Conservation (phyloP, 2,888 invertebrate genomes). For the Papilio gigon region DNA sequence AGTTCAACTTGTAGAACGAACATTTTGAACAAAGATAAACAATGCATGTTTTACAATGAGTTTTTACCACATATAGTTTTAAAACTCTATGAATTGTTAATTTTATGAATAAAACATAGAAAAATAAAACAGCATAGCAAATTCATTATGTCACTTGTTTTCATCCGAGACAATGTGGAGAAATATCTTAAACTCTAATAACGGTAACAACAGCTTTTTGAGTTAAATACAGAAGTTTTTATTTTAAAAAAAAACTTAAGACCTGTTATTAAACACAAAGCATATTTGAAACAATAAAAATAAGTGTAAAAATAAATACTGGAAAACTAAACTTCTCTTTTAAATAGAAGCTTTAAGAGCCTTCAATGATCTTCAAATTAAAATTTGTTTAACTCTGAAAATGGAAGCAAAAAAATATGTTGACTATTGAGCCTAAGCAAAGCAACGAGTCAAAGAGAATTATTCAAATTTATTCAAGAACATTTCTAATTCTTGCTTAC, state of each 20-base stretch:
- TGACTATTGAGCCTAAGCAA: constrained; percentile 36
- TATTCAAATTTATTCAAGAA: constrained; percentile 39
- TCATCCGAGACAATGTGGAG: no score
- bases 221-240: no score
- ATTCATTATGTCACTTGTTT: no score
- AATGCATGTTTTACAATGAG: constrained; percentile 16
- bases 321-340: constrained; percentile 8
- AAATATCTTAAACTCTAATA: no score
- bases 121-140: not conserved
- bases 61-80: constrained; percentile 8
- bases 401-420: constrained; percentile 28
- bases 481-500: constrained; percentile 32
- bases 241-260: not conserved
- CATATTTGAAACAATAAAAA: not conserved
- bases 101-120: not conserved
- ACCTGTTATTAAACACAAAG: not conserved
- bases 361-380: constrained; percentile 28
- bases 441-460: constrained; percentile 36
- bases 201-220: no score
- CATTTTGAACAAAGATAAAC: constrained; percentile 17
- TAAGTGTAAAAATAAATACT: constrained; percentile 14
- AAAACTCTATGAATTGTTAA: constrained; percentile 7
- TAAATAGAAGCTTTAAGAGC: constrained; percentile 13
- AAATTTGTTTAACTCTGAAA: constrained; percentile 37
- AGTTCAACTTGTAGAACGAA: constrained; percentile 15